These are phyloP conservation scores for Procapra przewalskii DNA, from an alignment of 2,113 vertebrate species.

Conservation along the genomic window DNA sequence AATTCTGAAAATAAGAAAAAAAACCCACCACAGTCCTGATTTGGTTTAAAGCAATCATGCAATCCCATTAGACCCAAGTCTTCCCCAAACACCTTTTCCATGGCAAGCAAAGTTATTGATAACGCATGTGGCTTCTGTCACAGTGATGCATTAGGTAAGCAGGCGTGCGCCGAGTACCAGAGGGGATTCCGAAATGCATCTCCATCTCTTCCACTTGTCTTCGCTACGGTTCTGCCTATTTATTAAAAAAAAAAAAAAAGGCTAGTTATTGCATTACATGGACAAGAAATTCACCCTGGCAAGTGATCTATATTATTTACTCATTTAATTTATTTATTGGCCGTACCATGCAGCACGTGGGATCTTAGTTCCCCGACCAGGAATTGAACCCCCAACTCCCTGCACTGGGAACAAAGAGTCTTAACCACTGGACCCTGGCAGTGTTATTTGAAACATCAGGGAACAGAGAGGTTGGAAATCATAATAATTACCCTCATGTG, in stretches of 20 bases:
- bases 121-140: slow-evolving; percentile 72
- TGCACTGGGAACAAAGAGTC: background rate
- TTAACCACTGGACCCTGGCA: background rate
- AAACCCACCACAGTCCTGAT: slow-evolving; percentile 53
- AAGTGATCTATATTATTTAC: background rate
- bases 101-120: slow-evolving; percentile 75
- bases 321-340: background rate
- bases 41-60: slow-evolving; percentile 59
- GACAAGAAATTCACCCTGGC: background rate
- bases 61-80: slow-evolving; percentile 12
- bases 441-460: background rate
- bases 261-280: background rate
- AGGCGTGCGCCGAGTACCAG: slow-evolving; percentile 72
- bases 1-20: slow-evolving; percentile 63
- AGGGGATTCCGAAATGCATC: slow-evolving; percentile 69
- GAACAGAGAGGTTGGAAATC: background rate
- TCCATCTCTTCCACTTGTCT: slow-evolving; percentile 41
- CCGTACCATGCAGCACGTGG: accelerated
- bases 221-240: slow-evolving; percentile 73
- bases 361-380: background rate
- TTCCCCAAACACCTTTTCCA: slow-evolving; percentile 63
- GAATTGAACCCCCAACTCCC: background rate
- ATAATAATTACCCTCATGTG: background rate
- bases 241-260: background rate
- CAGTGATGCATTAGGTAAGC: slow-evolving; percentile 80